phyloP scores from a whole-genome alignment of 2,888 invertebrate species.

The Lasioglossum morio region DNA sequence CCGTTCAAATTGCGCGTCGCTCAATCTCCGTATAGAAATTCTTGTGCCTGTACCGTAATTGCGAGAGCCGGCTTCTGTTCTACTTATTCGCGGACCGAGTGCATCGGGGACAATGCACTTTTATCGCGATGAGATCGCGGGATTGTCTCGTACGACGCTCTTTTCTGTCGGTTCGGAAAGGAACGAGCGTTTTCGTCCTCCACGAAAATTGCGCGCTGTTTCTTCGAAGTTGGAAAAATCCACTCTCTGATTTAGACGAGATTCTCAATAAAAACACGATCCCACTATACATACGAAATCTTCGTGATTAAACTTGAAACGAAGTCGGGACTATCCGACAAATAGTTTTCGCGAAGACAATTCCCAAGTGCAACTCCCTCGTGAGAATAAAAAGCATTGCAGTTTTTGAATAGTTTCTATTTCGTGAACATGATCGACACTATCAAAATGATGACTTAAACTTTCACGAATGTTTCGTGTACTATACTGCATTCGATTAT shows the following conservation, averaged over 20 bases:
- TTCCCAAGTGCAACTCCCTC: neutral
- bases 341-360: neutral
- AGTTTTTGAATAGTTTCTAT: neutral
- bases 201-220: neutral
- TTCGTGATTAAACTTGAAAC: neutral
- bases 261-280: neutral
- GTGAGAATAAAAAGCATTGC: neutral
- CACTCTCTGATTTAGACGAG: neutral
- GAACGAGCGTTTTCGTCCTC: neutral
- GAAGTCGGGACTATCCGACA: neutral
- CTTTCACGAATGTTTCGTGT: neutral
- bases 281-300: neutral
- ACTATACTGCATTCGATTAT: neutral
- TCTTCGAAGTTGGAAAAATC: neutral
- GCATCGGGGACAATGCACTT: constrained; percentile 4
- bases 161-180: neutral
- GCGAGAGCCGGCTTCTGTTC: neutral
- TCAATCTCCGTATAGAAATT: constrained; percentile 10
- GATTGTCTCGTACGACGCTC: neutral
- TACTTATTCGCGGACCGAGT: constrained; percentile 13
- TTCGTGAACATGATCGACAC: neutral
- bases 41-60: constrained; percentile 14
- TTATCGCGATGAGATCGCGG: constrained; percentile 3
- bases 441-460: neutral
- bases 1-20: neutral